Percentiles rank a stretch among this genome's conserved stretches.
Evolutionary conservation across 2,888 invertebrate genomes (phyloP).

Genomic region (Linnaemya tessellans): DNA sequence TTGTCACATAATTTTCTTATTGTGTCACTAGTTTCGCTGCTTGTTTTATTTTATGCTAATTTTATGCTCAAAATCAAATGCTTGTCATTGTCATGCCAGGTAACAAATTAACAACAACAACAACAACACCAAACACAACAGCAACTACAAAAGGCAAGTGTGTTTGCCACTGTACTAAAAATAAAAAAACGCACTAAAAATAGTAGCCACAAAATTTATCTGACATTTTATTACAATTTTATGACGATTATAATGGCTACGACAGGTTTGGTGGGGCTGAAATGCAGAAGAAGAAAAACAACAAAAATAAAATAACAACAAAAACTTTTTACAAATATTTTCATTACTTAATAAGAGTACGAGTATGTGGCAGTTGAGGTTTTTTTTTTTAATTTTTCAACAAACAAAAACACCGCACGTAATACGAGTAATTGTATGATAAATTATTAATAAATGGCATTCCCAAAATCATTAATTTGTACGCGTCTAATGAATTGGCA

Average conservation of each 20-base stretch:
- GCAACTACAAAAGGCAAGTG: conserved; percentile 6
- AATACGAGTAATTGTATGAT: conserved; percentile 49
- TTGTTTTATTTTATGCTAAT: conserved; percentile 40
- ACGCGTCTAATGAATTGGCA: conserved; percentile 49
- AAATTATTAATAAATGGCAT: conserved; percentile 60
- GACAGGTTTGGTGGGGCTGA: neutral
- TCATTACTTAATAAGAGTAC: neutral
- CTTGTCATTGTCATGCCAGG: conserved; percentile 36
- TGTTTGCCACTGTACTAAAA: conserved; percentile 25
- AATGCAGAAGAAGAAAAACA: neutral
- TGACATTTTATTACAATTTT: conserved; percentile 61
- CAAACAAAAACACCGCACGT: conserved; percentile 3
- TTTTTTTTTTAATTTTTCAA: neutral
- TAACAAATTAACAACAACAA: conserved; percentile 43
- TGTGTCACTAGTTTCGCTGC: conserved; percentile 8
- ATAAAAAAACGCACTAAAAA: neutral
- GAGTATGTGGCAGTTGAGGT: neutral
- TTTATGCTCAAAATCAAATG: conserved; percentile 53
- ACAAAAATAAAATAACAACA: neutral
- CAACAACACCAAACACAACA: neutral
- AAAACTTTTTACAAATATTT: conserved; percentile 3
- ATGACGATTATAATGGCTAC: conserved; percentile 20
- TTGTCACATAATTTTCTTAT: conserved; percentile 24
- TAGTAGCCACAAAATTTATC: conserved; percentile 52
- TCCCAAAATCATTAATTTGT: conserved; percentile 59